A percentile compares a stretch with the other conserved stretches of the same genome.
Evolutionary conservation across 2,888 invertebrate species (phyloP).

Genomic region (Busseola fusca): DNA sequence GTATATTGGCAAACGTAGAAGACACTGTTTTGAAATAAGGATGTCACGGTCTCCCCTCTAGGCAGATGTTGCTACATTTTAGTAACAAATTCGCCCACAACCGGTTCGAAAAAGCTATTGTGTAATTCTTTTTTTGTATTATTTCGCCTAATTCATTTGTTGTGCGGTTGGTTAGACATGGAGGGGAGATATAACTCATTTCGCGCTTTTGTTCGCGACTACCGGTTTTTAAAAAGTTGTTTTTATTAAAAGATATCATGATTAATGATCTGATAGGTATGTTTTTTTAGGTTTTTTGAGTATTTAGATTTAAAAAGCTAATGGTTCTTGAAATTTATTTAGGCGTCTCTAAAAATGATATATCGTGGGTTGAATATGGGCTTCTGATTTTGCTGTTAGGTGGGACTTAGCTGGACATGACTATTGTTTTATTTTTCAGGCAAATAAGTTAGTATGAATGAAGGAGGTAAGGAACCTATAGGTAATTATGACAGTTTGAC

Average conservation of each 20-base stretch:
- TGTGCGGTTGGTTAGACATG: conserved; percentile 86
- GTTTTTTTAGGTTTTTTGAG: conserved; percentile 41
- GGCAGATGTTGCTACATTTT: conserved; percentile 89
- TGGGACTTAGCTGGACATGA: background rate
- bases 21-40: conserved; percentile 40
- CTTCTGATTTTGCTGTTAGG: conserved; percentile 8
- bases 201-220: conserved; percentile 79
- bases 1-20: conserved; percentile 21
- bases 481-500: background rate
- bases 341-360: background rate
- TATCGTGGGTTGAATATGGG: background rate
- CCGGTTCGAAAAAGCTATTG: conserved; percentile 84
- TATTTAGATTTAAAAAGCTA: conserved; percentile 42
- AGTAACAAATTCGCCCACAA: conserved; percentile 88
- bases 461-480: no score
- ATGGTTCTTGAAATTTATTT: conserved; percentile 28
- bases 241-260: conserved; percentile 66
- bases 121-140: conserved; percentile 84
- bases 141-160: conserved; percentile 88
- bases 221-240: conserved; percentile 74
- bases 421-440: background rate
- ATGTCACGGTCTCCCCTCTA: conserved; percentile 74
- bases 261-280: conserved; percentile 47
- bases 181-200: conserved; percentile 82
- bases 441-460: background rate